Conservation (phyloP, 2,888 invertebrate genomes). For the Drosophila tanythrix region DNA sequence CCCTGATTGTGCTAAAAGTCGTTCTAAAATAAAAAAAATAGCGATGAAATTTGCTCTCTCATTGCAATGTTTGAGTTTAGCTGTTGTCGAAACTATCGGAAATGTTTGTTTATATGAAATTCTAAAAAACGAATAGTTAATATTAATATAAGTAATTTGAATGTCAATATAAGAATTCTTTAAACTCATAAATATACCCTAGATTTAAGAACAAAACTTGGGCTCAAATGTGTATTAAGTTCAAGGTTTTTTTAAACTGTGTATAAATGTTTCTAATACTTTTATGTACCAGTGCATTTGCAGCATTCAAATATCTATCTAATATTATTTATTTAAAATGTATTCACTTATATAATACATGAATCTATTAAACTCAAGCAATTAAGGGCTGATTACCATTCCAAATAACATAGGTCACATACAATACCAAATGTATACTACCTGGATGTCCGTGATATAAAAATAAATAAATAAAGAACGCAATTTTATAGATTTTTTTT, state of each 20-base stretch:
- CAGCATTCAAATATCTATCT: neutral
- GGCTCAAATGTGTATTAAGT: too few relatives aligned
- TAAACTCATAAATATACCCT: neutral
- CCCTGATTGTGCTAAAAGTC: neutral
- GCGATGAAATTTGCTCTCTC: neutral
- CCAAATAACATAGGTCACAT: too few relatives aligned
- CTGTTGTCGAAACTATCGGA: neutral
- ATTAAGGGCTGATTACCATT: neutral
- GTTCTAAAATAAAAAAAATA: neutral
- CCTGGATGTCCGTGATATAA: neutral
- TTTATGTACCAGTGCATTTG: too few relatives aligned
- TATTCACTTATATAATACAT: neutral
- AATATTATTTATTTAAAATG: neutral
- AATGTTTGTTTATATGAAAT: neutral
- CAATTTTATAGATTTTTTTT: constrained; percentile 52
- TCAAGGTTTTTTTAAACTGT: too few relatives aligned
- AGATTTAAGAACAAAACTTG: too few relatives aligned
- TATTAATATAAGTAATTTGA: neutral
- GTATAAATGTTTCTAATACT: too few relatives aligned
- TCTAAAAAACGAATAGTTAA: neutral
- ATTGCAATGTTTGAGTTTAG: neutral
- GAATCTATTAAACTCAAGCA: neutral
- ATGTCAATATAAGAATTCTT: neutral
- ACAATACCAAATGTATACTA: too few relatives aligned
- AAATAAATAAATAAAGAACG: constrained; percentile 24